A percentile compares a stretch with the other conserved stretches of the same genome.
Evolutionary conservation across 2,113 vertebrate species (phyloP).

Genomic region (Pelobates fuscus): DNA sequence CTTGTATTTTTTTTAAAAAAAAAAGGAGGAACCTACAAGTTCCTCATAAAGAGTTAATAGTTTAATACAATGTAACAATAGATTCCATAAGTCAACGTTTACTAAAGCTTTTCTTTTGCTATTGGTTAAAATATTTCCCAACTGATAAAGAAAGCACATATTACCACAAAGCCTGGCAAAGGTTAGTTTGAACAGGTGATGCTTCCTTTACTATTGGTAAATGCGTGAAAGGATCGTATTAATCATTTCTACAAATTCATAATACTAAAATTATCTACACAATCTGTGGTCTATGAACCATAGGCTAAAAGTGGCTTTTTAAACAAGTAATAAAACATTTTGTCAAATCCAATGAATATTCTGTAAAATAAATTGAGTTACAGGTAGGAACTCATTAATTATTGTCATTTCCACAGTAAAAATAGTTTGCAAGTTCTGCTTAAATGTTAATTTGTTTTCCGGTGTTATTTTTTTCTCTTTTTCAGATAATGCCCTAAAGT

Average conservation of each 20-base stretch:
- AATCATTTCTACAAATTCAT: slow-evolving; percentile 61
- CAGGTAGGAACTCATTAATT: too few relatives aligned
- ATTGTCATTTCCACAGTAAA: slow-evolving; percentile 45
- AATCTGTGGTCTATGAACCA: slow-evolving; percentile 60
- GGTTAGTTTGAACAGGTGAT: slow-evolving; percentile 26
- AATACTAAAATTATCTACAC: slow-evolving; percentile 60
- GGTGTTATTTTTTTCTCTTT: too few relatives aligned
- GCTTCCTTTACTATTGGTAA: neutral
- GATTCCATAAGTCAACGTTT: too few relatives aligned
- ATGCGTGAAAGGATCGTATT: slow-evolving; percentile 60
- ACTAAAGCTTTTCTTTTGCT: too few relatives aligned
- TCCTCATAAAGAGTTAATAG: too few relatives aligned
- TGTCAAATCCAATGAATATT: slow-evolving; percentile 50
- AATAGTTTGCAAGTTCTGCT: slow-evolving; percentile 32
- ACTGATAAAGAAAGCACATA: slow-evolving; percentile 10
- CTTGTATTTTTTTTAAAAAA: too few relatives aligned
- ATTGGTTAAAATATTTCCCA: neutral
- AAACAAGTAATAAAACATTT: slow-evolving; percentile 47
- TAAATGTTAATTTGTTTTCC: neutral
- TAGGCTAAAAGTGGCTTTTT: slow-evolving; percentile 54
- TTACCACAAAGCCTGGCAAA: slow-evolving; percentile 8
- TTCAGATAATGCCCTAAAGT: too few relatives aligned
- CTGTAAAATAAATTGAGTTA: slow-evolving; percentile 14
- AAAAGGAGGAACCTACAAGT: too few relatives aligned
- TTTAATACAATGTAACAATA: too few relatives aligned